A percentile compares a stretch with the other conserved stretches of the same genome.
Conservation (phyloP, 2,797 vertebrate species). For the Choloepus didactylus region DNA sequence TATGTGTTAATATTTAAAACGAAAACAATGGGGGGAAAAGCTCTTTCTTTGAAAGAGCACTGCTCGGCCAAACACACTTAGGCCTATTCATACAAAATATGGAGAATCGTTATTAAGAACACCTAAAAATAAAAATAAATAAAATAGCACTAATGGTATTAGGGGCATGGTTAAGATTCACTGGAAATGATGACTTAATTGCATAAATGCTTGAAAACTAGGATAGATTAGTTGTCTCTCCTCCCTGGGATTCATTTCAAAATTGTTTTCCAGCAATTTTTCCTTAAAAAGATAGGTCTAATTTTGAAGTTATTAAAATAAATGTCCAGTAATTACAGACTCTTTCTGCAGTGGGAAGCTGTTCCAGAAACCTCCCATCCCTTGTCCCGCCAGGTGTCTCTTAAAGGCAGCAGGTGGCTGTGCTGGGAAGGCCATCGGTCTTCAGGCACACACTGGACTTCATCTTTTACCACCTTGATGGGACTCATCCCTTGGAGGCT, state of each 20-base stretch:
- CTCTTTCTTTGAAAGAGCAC: neutral
- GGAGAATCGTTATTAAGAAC: neutral
- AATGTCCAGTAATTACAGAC: neutral
- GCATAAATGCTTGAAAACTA: neutral
- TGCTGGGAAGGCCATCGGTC: neutral
- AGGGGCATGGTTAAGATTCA: neutral
- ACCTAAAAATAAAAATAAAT: constrained; percentile 20
- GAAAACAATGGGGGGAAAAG: neutral
- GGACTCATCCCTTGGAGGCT: neutral
- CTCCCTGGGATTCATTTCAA: neutral
- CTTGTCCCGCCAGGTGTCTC: neutral
- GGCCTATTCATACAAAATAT: neutral
- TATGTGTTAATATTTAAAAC: neutral
- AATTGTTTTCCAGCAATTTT: neutral
- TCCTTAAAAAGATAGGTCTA: neutral
- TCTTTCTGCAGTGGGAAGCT: neutral
- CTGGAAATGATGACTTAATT: neutral
- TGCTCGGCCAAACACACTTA: neutral
- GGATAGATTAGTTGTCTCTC: neutral
- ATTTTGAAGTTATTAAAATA: neutral
- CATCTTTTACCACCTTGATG: neutral
- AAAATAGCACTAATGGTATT: neutral
- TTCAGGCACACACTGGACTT: too few species aligned
- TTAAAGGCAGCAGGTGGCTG: neutral
- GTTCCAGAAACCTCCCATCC: neutral